phyloP scores from a whole-genome alignment of 2,888 invertebrate genomes.

The Parnassius smintheus region DNA sequence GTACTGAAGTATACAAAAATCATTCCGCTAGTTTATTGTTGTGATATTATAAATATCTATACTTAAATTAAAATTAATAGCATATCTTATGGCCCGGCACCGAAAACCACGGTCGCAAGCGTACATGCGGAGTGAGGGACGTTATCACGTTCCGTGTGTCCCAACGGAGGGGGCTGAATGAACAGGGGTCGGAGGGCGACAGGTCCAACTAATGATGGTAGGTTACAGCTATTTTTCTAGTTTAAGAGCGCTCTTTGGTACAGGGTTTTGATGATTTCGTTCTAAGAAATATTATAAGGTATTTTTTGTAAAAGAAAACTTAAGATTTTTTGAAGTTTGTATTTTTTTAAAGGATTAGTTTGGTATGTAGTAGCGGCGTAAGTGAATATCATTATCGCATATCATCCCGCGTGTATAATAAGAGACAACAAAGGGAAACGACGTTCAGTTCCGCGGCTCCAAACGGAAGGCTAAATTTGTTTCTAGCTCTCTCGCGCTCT shows the following conservation, averaged over 20 bases:
- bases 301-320: background rate
- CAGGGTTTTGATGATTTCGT: conserved; percentile 8
- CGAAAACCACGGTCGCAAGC: conserved; percentile 34
- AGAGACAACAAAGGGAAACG: too few species aligned
- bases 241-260: conserved; percentile 21
- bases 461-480: too few species aligned
- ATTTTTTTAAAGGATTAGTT: too few species aligned
- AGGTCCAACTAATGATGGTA: conserved; percentile 50
- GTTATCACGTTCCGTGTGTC: conserved; percentile 52
- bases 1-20: too few species aligned
- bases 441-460: too few species aligned
- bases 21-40: too few species aligned
- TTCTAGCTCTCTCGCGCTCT: too few species aligned
- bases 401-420: too few species aligned
- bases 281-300: conserved; percentile 4
- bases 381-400: too few species aligned
- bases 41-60: too few species aligned
- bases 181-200: conserved; percentile 46
- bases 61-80: background rate
- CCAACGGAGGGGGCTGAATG: conserved; percentile 37
- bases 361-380: too few species aligned
- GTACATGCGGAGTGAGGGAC: conserved; percentile 43
- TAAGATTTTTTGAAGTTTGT: too few species aligned
- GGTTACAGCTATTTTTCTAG: conserved; percentile 46
- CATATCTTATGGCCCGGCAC: conserved; percentile 32